Conservation (phyloP, 2,113 vertebrate genomes). For the Pelecanoides urinatrix region DNA sequence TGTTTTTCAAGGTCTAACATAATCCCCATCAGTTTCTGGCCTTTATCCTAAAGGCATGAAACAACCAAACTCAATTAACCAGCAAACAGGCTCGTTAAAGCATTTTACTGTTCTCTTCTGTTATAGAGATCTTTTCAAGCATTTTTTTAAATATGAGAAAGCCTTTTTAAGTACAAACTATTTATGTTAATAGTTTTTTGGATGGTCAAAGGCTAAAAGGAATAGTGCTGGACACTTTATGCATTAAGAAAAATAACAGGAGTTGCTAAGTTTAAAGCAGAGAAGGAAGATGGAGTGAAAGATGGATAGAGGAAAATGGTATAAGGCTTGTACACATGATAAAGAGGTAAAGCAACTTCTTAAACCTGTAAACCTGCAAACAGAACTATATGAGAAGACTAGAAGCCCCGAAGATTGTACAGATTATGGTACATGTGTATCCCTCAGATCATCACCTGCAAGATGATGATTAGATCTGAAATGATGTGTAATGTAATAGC, state of each 20-base stretch:
- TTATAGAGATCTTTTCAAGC: neutral
- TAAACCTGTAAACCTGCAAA: neutral
- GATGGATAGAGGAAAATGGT: neutral
- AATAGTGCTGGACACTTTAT: neutral
- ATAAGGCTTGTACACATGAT: neutral
- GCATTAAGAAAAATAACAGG: neutral
- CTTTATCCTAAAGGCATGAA: slow-evolving; percentile 70
- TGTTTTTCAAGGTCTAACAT: slow-evolving; percentile 82
- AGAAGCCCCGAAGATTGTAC: neutral
- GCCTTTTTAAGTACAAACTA: neutral
- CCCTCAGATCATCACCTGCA: neutral
- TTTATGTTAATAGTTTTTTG: neutral
- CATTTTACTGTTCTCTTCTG: neutral
- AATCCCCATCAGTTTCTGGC: slow-evolving; percentile 72
- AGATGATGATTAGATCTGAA: neutral
- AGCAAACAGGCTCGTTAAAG: neutral
- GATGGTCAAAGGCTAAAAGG: neutral
- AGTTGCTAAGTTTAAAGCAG: neutral
- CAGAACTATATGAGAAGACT: neutral
- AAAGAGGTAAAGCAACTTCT: neutral
- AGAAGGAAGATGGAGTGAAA: neutral
- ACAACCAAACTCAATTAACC: neutral
- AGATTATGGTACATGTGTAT: neutral
- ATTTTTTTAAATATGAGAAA: neutral
- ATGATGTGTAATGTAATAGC: neutral